Conservation (phyloP, 2,888 invertebrate genomes). For the Nemoura dubitans region DNA sequence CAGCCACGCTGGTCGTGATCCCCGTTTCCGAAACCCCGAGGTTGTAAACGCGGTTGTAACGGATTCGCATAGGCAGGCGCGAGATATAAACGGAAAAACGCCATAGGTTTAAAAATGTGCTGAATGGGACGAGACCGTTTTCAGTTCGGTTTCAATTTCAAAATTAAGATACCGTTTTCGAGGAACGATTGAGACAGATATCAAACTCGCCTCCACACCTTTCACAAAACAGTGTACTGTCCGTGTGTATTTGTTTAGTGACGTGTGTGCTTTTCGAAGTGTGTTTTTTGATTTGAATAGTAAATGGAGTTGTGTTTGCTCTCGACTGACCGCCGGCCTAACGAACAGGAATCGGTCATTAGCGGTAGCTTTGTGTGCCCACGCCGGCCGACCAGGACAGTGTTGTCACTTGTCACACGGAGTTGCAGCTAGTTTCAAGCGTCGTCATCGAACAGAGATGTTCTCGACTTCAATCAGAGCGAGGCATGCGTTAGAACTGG, state of each 20-base stretch:
- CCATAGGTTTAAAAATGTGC: neutral
- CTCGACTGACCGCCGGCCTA: constrained; percentile 18
- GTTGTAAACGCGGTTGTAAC: neutral
- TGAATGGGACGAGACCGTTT: neutral
- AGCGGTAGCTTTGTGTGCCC: constrained; percentile 27
- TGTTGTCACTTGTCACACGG: neutral
- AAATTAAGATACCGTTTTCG: neutral
- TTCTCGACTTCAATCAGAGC: neutral
- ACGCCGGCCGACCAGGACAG: neutral
- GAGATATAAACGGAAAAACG: neutral
- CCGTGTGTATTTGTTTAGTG: neutral
- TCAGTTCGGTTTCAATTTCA: neutral
- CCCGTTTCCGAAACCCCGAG: neutral
- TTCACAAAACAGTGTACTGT: neutral
- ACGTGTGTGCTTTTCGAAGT: neutral
- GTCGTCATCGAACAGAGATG: neutral
- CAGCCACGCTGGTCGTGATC: neutral
- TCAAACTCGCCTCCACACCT: neutral
- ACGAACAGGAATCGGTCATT: constrained; percentile 25
- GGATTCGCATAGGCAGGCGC: neutral
- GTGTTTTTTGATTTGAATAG: neutral
- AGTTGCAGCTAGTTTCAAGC: neutral
- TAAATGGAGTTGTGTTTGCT: constrained; percentile 37
- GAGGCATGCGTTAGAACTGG: too few species aligned
- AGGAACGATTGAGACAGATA: too few species aligned